These are phyloP conservation scores for Brenthis ino DNA, from an alignment of 2,888 invertebrate species.

Conservation along the genomic window DNA sequence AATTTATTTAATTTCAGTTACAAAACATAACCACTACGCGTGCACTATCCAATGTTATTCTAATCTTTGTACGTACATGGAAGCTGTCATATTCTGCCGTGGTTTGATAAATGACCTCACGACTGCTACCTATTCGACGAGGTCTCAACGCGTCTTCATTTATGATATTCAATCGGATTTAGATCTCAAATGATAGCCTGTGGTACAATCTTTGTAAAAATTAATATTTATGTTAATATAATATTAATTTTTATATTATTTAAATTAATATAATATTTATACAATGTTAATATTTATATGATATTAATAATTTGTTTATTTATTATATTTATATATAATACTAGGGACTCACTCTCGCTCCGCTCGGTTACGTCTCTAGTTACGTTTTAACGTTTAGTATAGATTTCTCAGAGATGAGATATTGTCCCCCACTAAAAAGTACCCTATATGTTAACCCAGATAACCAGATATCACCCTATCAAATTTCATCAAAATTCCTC, in stretches of 20 bases:
- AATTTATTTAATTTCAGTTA: background rate
- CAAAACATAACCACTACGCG: background rate
- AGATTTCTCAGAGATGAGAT: no score
- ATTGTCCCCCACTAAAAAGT: no score
- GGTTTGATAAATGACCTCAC: slow-evolving; percentile 67
- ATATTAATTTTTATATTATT: background rate
- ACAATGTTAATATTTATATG: no score
- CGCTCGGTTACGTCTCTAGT: no score
- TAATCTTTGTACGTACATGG: slow-evolving; percentile 33
- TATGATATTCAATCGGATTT: slow-evolving; percentile 70
- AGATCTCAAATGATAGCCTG: slow-evolving; percentile 49
- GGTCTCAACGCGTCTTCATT: slow-evolving; percentile 66
- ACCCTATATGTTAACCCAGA: no score
- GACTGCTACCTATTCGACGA: slow-evolving; percentile 54
- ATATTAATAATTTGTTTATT: no score
- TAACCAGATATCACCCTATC: no score
- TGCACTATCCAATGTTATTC: slow-evolving; percentile 33
- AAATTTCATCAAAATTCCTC: no score
- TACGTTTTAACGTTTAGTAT: no score
- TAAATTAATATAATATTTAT: slow-evolving; percentile 21
- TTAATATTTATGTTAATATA: background rate
- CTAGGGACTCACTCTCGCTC: no score
- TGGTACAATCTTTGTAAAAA: slow-evolving; percentile 28
- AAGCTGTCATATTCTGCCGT: slow-evolving; percentile 48
- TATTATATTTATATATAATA: no score